Evolutionary conservation across 2,888 invertebrate species (phyloP).

Genomic region (Tipula unca): DNA sequence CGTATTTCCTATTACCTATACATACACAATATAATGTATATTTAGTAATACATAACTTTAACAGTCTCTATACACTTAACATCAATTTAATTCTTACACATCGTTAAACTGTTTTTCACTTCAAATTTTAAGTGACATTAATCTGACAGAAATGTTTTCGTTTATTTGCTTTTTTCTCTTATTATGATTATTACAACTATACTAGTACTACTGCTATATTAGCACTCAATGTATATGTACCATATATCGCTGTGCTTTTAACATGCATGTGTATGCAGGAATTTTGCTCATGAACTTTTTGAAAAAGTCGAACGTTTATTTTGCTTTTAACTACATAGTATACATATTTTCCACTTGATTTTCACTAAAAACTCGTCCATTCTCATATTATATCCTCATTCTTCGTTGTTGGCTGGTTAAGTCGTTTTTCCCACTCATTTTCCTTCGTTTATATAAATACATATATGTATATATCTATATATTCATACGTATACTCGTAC

Average conservation of each 20-base stretch:
- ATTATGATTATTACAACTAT: not conserved
- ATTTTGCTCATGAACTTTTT: not conserved
- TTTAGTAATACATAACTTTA: not conserved
- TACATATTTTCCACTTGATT: not conserved
- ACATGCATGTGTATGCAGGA: not conserved
- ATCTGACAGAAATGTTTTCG: not conserved
- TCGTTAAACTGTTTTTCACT: conserved; percentile 8
- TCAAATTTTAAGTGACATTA: conserved; percentile 8
- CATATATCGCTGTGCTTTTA: not conserved
- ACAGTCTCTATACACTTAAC: not conserved
- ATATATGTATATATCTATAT: not conserved
- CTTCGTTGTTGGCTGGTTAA: not conserved
- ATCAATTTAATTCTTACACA: not conserved
- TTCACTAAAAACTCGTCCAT: not conserved
- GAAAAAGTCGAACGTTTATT: not conserved
- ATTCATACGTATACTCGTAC: not conserved
- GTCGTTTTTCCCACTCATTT: not conserved
- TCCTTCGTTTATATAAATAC: not conserved
- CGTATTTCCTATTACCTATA: not conserved
- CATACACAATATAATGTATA: not conserved
- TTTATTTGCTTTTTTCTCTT: not conserved
- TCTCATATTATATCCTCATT: not conserved
- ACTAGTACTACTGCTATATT: not conserved
- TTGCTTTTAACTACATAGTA: not conserved
- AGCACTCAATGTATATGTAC: not conserved